Evolutionary conservation across 2,797 vertebrate genomes (phyloP).

Genomic region (Ciconia nigra): DNA sequence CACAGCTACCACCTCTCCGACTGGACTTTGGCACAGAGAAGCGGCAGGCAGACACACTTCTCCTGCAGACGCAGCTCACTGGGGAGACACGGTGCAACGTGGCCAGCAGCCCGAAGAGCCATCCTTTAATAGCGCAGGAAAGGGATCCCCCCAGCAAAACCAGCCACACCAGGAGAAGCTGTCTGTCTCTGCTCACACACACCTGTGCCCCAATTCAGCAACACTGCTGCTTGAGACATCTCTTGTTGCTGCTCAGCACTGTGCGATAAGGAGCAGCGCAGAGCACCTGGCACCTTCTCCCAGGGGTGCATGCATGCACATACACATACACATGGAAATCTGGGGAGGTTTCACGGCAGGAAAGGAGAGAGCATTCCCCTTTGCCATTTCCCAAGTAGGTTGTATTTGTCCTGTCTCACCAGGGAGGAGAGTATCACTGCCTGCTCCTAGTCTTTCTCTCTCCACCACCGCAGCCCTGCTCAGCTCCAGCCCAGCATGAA

Average conservation of each 20-base stretch:
- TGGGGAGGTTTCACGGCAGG: neutral
- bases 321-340: neutral
- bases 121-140: accelerated
- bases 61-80: neutral
- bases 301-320: neutral
- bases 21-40: neutral
- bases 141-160: neutral
- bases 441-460: neutral
- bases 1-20: neutral
- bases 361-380: neutral
- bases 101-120: neutral
- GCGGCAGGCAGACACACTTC: neutral
- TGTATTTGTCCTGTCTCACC: accelerated
- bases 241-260: accelerated
- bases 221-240: neutral
- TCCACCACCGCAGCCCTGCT: neutral
- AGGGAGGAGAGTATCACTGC: neutral
- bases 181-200: accelerated
- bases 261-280: neutral
- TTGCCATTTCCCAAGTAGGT: neutral
- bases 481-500: neutral
- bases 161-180: neutral
- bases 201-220: accelerated
- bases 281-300: neutral
- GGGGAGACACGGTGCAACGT: accelerated